Evolutionary conservation across 2,797 vertebrate genomes (phyloP), one percentile per base, ranked within the genome.

Genomic region (Sebastes diaconus): DNA sequence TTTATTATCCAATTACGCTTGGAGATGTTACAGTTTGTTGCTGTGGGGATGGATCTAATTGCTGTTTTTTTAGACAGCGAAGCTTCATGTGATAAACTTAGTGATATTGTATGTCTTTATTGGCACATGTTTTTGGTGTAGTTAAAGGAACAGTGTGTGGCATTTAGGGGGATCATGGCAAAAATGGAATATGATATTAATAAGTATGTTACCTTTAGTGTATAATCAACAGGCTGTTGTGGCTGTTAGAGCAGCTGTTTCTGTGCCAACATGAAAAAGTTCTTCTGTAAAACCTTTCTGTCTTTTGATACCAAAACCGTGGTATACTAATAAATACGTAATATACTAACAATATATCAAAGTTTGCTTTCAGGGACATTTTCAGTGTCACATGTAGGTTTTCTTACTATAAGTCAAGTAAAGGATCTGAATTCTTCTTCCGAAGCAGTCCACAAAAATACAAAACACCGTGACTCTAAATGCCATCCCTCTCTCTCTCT

Each of bases 231-330:
- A 0, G 39, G 42, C 0, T 46, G 42, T 46, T 46, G 42, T 46
- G 14, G 0, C 42, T 39, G 36, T 39, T 39, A 12, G 36, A 39
- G 13, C 0, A 0, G 36, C 13, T 39, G 36, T 39, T 39, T 39
- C 36, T 39, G 36, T 42, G 14, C 0, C 0, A 46, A 18, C 1
- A 46, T 46, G 6, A 46, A 46, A 46, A 18, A 46, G 42, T 46
- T 46, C 1, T 46, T 46, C 14, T 16, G 14, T 46, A 39, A 39
- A 39, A 39, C 36, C 36, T 39, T 39, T 39, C 36, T 0, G 36
- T 0, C 36, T 39, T 39, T 36, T 36, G 0, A 1, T 39, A 3
- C 14, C 39, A 42, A 42, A 42, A 42, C 39, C 0, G 14, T n/a
- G n/a, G n/a, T n/a, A n/a, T n/a, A n/a, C n/a, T n/a, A n/a, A n/a